A percentile compares a stretch with the other conserved stretches of the same genome.
Conservation (phyloP, 35 echinoderm and acorn worm genomes). For the Acanthaster planci region DNA sequence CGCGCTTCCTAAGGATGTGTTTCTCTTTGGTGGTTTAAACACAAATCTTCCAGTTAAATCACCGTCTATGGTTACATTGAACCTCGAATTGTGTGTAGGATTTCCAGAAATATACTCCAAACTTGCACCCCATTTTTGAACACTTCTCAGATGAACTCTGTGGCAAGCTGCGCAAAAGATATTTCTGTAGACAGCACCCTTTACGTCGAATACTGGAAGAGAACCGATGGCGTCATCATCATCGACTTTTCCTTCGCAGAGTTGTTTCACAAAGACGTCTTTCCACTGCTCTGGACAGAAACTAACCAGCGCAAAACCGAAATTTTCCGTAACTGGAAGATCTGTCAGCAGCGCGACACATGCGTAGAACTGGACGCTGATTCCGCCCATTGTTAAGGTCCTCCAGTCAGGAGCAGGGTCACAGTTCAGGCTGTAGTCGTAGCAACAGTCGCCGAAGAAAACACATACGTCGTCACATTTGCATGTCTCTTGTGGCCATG, state of each 20-base stretch:
- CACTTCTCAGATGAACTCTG: not conserved
- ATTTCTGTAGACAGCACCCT: conserved; percentile 49
- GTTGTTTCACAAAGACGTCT: not conserved
- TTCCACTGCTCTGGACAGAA: conserved; percentile 33
- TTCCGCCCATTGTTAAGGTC: not conserved
- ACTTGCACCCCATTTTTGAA: conserved; percentile 33
- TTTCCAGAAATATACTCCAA: not conserved
- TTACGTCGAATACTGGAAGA: conserved; percentile 51
- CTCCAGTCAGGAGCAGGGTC: not conserved
- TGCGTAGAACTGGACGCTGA: not conserved
- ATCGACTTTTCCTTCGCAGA: conserved; percentile 12
- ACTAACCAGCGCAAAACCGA: conserved; percentile 42
- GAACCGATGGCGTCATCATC: conserved; percentile 23
- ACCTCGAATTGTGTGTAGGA: not conserved
- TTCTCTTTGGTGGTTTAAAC: not conserved
- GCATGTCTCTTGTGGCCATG: not conserved
- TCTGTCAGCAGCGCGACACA: not conserved
- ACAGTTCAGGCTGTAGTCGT: conserved; percentile 27
- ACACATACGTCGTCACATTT: conserved; percentile 43
- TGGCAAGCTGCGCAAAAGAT: conserved; percentile 65
- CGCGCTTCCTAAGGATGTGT: not conserved
- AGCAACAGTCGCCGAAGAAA: conserved; percentile 57
- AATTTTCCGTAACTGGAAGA: not conserved
- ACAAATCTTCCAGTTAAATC: not conserved
- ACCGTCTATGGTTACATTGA: not conserved